Evolutionary conservation across 2,113 vertebrate species (phyloP).

Genomic region (Phrynosoma platyrhinos): DNA sequence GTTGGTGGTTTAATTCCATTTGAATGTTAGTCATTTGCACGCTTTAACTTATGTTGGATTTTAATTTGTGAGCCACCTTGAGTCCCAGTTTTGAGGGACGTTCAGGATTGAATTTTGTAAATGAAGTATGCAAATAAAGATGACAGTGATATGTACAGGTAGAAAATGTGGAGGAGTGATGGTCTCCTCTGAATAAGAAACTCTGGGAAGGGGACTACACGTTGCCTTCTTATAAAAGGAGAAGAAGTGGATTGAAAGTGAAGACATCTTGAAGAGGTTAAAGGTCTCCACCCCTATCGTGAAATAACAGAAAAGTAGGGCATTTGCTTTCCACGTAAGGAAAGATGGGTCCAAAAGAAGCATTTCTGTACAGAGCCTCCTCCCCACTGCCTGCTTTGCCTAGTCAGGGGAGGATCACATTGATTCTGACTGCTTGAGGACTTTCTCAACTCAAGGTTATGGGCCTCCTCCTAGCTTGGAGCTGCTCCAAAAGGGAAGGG

Average conservation of each 20-base stretch:
- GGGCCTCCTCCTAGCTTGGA: neutral
- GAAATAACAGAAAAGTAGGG: neutral
- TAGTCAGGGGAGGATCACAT: neutral
- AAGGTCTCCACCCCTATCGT: too few relatives aligned
- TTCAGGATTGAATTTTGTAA: too few relatives aligned
- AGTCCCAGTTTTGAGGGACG: too few relatives aligned
- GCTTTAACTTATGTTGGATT: too few relatives aligned
- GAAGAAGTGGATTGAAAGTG: too few relatives aligned
- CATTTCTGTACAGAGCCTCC: neutral
- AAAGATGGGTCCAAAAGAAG: neutral
- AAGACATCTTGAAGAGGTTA: neutral
- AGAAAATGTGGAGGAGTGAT: neutral
- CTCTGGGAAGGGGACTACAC: too few relatives aligned
- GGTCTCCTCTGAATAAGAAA: neutral
- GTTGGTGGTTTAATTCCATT: too few relatives aligned
- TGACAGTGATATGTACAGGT: neutral
- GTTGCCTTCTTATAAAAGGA: neutral
- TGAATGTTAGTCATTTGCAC: too few relatives aligned
- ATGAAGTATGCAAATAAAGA: too few relatives aligned
- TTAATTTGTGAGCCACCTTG: too few relatives aligned
- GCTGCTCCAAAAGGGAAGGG: neutral
- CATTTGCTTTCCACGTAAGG: neutral
- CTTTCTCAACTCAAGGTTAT: neutral
- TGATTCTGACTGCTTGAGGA: neutral
- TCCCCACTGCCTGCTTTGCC: too few relatives aligned